Evolutionary conservation across 1,140 invertebrate genomes (phyloP), one percentile per base, ranked within the genome.

Genomic region (Maniola jurtina): DNA sequence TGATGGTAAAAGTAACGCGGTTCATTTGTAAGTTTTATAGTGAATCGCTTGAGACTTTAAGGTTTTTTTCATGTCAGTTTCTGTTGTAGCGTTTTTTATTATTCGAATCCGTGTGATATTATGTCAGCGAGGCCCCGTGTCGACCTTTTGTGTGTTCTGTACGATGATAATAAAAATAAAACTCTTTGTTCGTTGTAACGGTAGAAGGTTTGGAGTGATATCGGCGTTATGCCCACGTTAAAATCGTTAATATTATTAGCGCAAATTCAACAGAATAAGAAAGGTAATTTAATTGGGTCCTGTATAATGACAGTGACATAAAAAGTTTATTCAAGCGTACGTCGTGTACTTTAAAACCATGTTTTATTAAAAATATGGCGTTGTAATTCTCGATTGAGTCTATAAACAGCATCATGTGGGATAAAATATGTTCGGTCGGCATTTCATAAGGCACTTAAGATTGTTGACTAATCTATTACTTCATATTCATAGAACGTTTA

Each of bases 61-160:
- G 48, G 60, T 70, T 55, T 76, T 81, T 79, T 81, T 81, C 71
- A 62, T 66, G 66, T 71, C 62, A 36, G 64, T 73, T 62, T 35
- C 57, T 55, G 59, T 67, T 63, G 65, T 71, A 79, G 76, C 74
- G 71, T 84, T 52, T 52, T 52, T 74, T 64, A 73, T 73, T 75
- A 77, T 81, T 77, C 73, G 63, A 71, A 70, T 75, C 75, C 70
- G 72, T 81, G 73, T 78, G 81, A 84, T 86, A 86, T 88, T 88
- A 86, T 86, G 86, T 88, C 84, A 88, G 81, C 66, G 73, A 73
- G 73, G 75, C 61, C 75, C 67, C 66, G 71, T 75, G 70, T 75
- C 69, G 73, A 64, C 64, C 71, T 79, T 75, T 77, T 77, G 72
- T 77, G 69, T 76, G 64, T 79, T 80, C 74, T 79, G 72, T 79